Conservation (phyloP, 2,888 invertebrate genomes). For the Odontocerum albicorne region DNA sequence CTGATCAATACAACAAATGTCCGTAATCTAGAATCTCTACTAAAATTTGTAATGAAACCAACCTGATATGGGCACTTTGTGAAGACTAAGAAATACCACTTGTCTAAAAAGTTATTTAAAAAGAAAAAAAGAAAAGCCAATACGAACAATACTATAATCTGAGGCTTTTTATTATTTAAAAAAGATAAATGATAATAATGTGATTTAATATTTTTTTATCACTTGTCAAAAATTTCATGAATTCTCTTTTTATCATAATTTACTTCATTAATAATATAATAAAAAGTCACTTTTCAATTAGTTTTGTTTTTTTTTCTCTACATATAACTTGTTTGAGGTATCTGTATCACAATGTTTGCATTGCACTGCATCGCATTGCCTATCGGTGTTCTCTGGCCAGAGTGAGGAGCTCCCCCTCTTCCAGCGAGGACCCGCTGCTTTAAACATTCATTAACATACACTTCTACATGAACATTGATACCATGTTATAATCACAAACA, state of each 20-base stretch:
- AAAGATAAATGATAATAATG: too few relatives aligned
- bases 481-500: conserved; percentile 34
- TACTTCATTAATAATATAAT: too few relatives aligned
- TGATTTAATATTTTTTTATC: too few relatives aligned
- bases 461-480: conserved; percentile 29
- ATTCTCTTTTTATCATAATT: too few relatives aligned
- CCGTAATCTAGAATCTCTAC: conserved; percentile 9
- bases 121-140: too few relatives aligned
- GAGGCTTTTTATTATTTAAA: too few relatives aligned
- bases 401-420: neutral
- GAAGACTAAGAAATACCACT: conserved; percentile 13
- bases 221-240: neutral
- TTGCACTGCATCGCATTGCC: too few relatives aligned
- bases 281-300: conserved; percentile 4
- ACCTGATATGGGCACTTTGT: conserved; percentile 23
- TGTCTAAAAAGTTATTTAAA: neutral
- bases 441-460: conserved; percentile 21
- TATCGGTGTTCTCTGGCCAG: too few relatives aligned
- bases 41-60: conserved; percentile 27
- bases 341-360: conserved; percentile 2
- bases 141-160: too few relatives aligned
- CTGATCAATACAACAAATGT: neutral
- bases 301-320: too few relatives aligned
- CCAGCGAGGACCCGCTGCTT: conserved; percentile 23
- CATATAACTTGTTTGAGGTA: conserved; percentile 7